phyloP scores from a whole-genome alignment of 2,113 vertebrate species.

The Falcunculus frontatus region DNA sequence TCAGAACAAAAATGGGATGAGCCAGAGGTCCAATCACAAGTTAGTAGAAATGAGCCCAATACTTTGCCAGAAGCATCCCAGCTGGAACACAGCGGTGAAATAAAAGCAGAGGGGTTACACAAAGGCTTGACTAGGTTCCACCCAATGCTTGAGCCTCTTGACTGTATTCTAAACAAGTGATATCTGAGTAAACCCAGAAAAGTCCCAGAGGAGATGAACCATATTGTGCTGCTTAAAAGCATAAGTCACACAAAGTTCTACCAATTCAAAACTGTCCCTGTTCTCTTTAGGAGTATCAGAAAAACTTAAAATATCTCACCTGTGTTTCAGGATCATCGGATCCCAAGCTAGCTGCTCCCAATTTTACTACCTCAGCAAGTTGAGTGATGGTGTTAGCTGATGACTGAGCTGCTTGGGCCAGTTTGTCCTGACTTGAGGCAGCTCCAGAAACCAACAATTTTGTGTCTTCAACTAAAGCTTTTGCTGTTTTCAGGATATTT shows the following conservation, averaged over 20 bases:
- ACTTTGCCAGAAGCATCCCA: not conserved
- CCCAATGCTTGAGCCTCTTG: not conserved
- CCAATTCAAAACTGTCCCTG: not conserved
- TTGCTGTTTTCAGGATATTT: slow-evolving; percentile 97
- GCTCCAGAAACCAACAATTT: slow-evolving; percentile 95
- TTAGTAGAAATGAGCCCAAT: not conserved
- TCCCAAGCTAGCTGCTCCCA: slow-evolving; percentile 93
- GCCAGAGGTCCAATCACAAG: not conserved
- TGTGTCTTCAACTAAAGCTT: slow-evolving; percentile 96
- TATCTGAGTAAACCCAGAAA: not conserved
- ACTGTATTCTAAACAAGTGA: not conserved
- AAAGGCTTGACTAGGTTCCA: not conserved
- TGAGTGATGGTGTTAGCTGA: slow-evolving; percentile 96
- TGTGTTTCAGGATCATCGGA: slow-evolving; percentile 95
- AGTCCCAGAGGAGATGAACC: not conserved
- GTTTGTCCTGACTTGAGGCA: slow-evolving; percentile 92
- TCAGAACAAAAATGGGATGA: not conserved
- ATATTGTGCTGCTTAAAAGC: not conserved
- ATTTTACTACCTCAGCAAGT: slow-evolving; percentile 94
- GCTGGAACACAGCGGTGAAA: not conserved
- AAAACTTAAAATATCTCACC: slow-evolving; percentile 65
- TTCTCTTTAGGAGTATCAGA: not conserved
- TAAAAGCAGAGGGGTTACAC: not conserved
- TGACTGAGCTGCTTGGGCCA: slow-evolving; percentile 95
- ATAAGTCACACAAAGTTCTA: not conserved